Conservation (phyloP, 2,888 invertebrate genomes). For the Drosophila atripex region DNA sequence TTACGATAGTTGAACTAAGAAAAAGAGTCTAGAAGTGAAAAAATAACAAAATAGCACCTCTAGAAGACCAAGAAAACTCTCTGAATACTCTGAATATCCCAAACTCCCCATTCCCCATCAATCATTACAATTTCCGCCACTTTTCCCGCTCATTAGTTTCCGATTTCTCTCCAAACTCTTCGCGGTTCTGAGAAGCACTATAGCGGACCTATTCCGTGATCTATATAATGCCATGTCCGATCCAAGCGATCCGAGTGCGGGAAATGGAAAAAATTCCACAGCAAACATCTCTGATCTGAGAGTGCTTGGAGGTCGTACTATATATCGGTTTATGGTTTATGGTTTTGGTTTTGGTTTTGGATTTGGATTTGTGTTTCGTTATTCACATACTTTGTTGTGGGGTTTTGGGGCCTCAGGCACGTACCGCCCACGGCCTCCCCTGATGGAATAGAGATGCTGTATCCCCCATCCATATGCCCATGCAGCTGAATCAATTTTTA, state of each 20-base stretch:
- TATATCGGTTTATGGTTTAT: conserved; percentile 20
- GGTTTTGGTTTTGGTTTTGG: conserved; percentile 1
- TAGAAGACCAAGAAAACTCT: background rate
- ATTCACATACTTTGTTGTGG: background rate
- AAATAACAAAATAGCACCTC: no score
- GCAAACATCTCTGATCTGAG: conserved; percentile 15
- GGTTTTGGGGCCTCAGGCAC: conserved; percentile 29
- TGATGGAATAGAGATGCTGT: conserved; percentile 18
- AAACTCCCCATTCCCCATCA: background rate
- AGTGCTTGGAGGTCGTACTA: conserved; percentile 21
- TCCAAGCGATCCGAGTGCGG: background rate
- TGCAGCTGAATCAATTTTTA: no score
- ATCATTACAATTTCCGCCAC: background rate
- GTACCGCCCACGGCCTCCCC: conserved; percentile 31
- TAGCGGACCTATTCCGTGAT: conserved; percentile 10
- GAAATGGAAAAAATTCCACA: conserved; percentile 37
- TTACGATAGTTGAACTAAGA: no score
- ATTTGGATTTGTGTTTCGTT: conserved; percentile 7
- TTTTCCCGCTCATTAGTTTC: background rate
- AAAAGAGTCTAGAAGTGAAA: no score
- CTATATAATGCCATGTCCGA: background rate
- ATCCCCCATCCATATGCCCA: no score
- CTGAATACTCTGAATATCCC: no score
- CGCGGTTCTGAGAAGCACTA: conserved; percentile 4
- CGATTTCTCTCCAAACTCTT: background rate